These are phyloP conservation scores for Dryobota labecula DNA, from an alignment of 2,888 invertebrate genomes.

Conservation along the genomic window DNA sequence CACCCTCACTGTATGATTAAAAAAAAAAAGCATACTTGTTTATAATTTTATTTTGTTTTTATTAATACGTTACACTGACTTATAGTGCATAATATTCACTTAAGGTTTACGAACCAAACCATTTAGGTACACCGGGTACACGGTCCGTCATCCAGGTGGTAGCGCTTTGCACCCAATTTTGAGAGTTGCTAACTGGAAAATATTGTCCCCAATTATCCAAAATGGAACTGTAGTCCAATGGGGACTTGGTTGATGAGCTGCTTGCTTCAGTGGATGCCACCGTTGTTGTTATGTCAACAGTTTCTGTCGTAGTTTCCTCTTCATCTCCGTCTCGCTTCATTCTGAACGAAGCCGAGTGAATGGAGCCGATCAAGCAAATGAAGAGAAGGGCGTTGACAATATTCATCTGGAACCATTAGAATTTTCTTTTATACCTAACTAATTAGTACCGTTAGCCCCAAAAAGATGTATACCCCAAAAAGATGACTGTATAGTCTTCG, in stretches of 20 bases:
- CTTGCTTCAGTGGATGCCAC: constrained; percentile 1
- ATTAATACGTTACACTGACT: not conserved
- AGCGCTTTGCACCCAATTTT: not conserved
- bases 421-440: not conserved
- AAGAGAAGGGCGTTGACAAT: constrained; percentile 1
- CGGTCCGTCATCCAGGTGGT: not conserved
- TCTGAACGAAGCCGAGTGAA: constrained; percentile 21
- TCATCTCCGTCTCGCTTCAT: constrained; percentile 12
- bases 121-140: not conserved
- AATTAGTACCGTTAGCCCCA: not conserved
- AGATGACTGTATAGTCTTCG: not conserved
- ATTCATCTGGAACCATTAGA: constrained; percentile 2
- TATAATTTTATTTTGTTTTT: too few relatives aligned
- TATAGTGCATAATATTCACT: not conserved
- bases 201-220: not conserved
- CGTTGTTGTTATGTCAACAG: not conserved
- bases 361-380: constrained; percentile 15
- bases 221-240: not conserved
- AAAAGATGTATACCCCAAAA: not conserved
- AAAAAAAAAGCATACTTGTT: not conserved
- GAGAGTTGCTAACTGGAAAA: not conserved
- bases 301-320: not conserved
- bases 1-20: too few relatives aligned
- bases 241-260: not conserved
- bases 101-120: not conserved